Evolutionary conservation across 1,140 invertebrate genomes (phyloP).

Genomic region (Cydia pomonella): DNA sequence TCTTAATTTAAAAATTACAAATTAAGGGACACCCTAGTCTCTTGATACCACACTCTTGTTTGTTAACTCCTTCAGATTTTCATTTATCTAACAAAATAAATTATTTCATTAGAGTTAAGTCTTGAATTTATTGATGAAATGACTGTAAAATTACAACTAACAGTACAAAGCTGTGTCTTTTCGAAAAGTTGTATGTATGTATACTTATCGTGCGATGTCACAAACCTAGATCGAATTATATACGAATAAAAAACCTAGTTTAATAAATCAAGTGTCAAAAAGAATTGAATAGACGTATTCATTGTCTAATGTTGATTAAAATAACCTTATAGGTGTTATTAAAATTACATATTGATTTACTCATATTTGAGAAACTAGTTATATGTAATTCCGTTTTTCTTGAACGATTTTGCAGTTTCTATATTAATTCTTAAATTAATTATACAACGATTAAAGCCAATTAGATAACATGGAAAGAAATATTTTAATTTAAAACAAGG

Average conservation of each 20-base stretch:
- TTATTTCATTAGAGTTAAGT: conserved; percentile 26
- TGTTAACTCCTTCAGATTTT: conserved; percentile 25
- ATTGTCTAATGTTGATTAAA: conserved; percentile 13
- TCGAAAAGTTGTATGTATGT: conserved; percentile 11
- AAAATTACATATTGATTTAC: neutral
- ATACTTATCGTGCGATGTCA: conserved; percentile 12
- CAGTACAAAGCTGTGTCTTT: conserved; percentile 30
- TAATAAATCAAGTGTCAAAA: conserved; percentile 11
- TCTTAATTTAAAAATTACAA: too few relatives aligned
- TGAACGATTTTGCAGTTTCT: neutral
- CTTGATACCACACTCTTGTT: conserved; percentile 34
- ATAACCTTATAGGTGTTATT: neutral
- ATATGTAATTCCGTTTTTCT: neutral
- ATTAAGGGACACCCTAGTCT: too few relatives aligned
- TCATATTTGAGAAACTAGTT: neutral
- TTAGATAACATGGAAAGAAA: neutral
- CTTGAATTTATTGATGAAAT: neutral
- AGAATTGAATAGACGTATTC: neutral
- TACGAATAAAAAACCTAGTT: conserved; percentile 20
- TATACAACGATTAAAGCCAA: conserved; percentile 13
- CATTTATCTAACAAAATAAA: conserved; percentile 20
- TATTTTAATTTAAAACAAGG: neutral
- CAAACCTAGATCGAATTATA: conserved; percentile 21
- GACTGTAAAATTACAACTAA: neutral
- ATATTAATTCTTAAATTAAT: neutral